Evolutionary conservation across 64 coral and sea anemone genomes (phyloP).

Genomic region (Montipora foliosa): DNA sequence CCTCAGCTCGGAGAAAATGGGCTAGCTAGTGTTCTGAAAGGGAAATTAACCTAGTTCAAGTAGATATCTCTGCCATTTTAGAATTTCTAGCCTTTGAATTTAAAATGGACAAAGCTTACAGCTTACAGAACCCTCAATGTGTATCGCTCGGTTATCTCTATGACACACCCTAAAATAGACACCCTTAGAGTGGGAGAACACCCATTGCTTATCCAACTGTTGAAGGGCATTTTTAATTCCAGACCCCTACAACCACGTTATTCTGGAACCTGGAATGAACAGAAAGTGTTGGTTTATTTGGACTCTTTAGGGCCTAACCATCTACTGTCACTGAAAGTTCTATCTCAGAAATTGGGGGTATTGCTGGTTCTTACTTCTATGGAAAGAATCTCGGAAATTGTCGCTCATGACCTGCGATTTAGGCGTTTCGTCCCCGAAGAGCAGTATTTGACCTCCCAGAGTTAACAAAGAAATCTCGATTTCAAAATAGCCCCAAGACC

Average conservation of each 20-base stretch:
- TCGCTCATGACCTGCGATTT: conserved; percentile 36
- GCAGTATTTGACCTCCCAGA: background rate
- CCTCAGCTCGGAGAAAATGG: background rate
- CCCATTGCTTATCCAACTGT: background rate
- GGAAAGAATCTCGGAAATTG: conserved; percentile 48
- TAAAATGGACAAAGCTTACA: background rate
- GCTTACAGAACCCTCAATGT: background rate
- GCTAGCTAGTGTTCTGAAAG: background rate
- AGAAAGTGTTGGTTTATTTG: background rate
- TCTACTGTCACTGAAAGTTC: background rate
- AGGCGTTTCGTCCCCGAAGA: conserved; percentile 14
- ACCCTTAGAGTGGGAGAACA: background rate
- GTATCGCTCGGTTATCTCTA: conserved; percentile 22
- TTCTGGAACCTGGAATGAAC: conserved; percentile 37
- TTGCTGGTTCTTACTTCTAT: conserved; percentile 48
- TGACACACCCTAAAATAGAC: background rate
- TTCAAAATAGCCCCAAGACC: no score
- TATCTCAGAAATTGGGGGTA: conserved; percentile 35
- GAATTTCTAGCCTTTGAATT: background rate
- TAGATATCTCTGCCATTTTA: background rate
- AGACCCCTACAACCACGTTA: conserved; percentile 16
- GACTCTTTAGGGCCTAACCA: conserved; percentile 15
- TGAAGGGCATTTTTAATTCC: conserved; percentile 21
- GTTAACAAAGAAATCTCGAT: background rate
- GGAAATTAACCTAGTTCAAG: background rate